These are phyloP conservation scores for Isichthys henryi DNA, from an alignment of 2,113 vertebrate species.

Conservation along the genomic window DNA sequence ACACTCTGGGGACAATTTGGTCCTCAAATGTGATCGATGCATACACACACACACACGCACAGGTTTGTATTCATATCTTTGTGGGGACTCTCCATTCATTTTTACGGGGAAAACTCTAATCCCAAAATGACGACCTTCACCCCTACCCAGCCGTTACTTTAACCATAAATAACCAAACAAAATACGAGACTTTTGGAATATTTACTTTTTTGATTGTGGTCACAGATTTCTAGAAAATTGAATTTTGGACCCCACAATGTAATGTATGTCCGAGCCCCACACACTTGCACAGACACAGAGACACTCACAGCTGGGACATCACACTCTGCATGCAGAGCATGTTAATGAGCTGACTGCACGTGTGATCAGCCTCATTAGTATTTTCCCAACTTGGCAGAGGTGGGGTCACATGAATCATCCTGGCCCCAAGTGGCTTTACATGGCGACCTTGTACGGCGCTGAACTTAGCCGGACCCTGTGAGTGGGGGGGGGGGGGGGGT, in stretches of 20 bases:
- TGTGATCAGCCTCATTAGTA: not conserved
- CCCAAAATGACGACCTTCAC: too few relatives aligned
- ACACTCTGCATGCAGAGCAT: not conserved
- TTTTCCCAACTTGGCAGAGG: not conserved
- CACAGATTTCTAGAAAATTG: too few relatives aligned
- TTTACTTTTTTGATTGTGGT: too few relatives aligned
- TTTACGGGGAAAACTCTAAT: too few relatives aligned
- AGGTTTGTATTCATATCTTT: not conserved
- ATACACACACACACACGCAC: not conserved
- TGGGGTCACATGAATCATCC: not conserved
- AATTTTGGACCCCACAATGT: too few relatives aligned
- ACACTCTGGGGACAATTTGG: too few relatives aligned
- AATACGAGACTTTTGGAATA: too few relatives aligned
- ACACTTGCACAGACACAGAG: not conserved
- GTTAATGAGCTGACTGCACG: not conserved
- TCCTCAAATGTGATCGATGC: too few relatives aligned
- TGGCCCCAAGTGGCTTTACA: not conserved
- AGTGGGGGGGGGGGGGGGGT: not conserved
- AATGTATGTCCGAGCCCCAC: not conserved
- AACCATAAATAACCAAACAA: too few relatives aligned
- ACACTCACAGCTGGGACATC: not conserved
- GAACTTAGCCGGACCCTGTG: not conserved
- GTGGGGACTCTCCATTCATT: too few relatives aligned
- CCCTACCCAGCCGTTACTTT: too few relatives aligned
- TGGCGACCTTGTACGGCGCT: not conserved